Evolutionary conservation across 2,888 invertebrate species (phyloP).

Genomic region (Horisme vitalbata): DNA sequence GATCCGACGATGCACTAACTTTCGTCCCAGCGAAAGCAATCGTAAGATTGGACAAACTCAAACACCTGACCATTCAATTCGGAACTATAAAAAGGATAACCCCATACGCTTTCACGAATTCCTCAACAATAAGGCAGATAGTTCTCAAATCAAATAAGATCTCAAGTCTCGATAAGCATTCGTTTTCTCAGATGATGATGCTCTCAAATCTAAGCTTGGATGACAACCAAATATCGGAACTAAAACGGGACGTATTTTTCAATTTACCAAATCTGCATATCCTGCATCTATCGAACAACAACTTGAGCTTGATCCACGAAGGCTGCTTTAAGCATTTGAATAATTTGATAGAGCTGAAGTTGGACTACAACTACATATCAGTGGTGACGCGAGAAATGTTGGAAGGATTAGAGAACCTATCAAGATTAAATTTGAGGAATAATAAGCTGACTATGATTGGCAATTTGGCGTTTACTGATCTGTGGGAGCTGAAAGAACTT

Average conservation of each 20-base stretch:
- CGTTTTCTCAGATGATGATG: slow-evolving; percentile 89
- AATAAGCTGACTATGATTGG: slow-evolving; percentile 91
- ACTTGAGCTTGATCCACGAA: slow-evolving; percentile 92
- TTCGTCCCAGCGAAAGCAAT: slow-evolving; percentile 88
- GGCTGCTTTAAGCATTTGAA: slow-evolving; percentile 90
- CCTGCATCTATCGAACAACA: slow-evolving; percentile 92
- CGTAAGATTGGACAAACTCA: slow-evolving; percentile 86
- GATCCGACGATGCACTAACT: slow-evolving; percentile 86
- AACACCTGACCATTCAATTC: slow-evolving; percentile 87
- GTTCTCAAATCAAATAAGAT: slow-evolving; percentile 88
- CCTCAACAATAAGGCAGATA: slow-evolving; percentile 87
- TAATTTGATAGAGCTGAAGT: slow-evolving; percentile 89
- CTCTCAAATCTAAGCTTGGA: slow-evolving; percentile 87
- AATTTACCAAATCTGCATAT: slow-evolving; percentile 87
- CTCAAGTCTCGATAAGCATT: slow-evolving; percentile 84
- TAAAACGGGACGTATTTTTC: slow-evolving; percentile 88
- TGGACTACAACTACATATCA: slow-evolving; percentile 89
- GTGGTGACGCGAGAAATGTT: slow-evolving; percentile 90
- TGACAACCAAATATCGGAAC: slow-evolving; percentile 89
- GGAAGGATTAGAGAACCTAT: slow-evolving; percentile 87
- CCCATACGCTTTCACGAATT: slow-evolving; percentile 89
- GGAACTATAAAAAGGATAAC: slow-evolving; percentile 88
- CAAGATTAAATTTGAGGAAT: slow-evolving; percentile 87
- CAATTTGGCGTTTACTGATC: slow-evolving; percentile 90
- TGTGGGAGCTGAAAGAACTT: slow-evolving; percentile 87